phyloP scores from a whole-genome alignment of 1,140 invertebrate genomes.

The Aphaenogaster rudis region DNA sequence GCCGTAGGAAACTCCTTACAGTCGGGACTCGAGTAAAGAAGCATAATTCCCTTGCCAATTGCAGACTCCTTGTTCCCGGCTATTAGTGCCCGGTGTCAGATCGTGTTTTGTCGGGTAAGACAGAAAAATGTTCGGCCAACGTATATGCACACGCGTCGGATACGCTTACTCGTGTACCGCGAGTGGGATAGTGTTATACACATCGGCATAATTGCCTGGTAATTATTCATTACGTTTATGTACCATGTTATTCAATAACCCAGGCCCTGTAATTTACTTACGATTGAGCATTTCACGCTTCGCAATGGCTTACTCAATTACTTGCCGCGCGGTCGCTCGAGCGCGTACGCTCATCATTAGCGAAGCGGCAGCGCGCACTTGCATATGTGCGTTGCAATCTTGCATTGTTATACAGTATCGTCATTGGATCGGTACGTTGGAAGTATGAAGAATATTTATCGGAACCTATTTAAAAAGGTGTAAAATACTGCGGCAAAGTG shows the following conservation, averaged over 20 bases:
- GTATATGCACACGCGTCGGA: not conserved
- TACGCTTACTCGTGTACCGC: not conserved
- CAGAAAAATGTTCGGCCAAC: conserved; percentile 32
- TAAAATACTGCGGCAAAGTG: not conserved
- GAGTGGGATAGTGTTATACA: conserved; percentile 10
- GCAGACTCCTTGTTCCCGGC: conserved; percentile 36
- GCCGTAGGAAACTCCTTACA: not conserved
- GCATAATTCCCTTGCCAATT: conserved; percentile 58
- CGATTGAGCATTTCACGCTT: conserved; percentile 78
- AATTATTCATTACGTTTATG: conserved; percentile 78
- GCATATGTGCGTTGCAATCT: conserved; percentile 48
- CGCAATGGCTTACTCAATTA: conserved; percentile 74
- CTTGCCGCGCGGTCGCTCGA: conserved; percentile 56
- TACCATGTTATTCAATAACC: conserved; percentile 76
- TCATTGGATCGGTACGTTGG: conserved; percentile 17
- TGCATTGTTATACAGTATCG: conserved; percentile 37
- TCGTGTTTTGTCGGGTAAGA: conserved; percentile 48
- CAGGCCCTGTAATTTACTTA: conserved; percentile 75
- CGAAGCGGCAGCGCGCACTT: conserved; percentile 29
- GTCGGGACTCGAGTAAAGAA: conserved; percentile 51
- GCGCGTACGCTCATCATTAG: conserved; percentile 60
- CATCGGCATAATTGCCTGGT: conserved; percentile 67
- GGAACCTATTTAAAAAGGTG: not conserved
- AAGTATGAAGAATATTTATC: conserved; percentile 15
- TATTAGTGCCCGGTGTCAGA: conserved; percentile 57